phyloP scores from a whole-genome alignment of 2,113 vertebrate genomes.

The Elephas maximus region DNA sequence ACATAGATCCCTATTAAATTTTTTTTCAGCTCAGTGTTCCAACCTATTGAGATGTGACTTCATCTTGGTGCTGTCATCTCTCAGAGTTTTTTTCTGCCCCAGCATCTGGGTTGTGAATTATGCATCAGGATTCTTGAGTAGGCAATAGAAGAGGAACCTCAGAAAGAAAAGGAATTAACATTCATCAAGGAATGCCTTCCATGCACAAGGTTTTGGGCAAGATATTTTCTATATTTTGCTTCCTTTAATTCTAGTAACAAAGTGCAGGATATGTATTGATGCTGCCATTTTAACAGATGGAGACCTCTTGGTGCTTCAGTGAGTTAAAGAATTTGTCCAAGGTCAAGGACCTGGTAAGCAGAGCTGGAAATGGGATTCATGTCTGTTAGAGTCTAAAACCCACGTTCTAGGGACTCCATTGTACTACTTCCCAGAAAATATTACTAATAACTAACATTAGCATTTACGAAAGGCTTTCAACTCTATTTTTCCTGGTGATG shows the following conservation, averaged over 20 bases:
- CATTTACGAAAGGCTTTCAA: background rate
- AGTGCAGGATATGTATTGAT: background rate
- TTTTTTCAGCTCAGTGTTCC: slow-evolving; percentile 5
- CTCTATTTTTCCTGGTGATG: background rate
- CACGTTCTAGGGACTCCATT: fast-evolving
- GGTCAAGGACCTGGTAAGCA: background rate
- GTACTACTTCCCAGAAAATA: background rate
- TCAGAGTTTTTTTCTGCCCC: slow-evolving; percentile 57
- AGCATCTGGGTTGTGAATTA: slow-evolving; percentile 73
- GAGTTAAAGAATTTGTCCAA: background rate
- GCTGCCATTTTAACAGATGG: background rate
- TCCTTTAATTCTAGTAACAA: slow-evolving; percentile 39
- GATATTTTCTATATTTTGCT: slow-evolving; percentile 21
- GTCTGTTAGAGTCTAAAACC: background rate
- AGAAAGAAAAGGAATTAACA: background rate
- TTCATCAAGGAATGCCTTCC: slow-evolving; percentile 6
- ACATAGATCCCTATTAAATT: background rate
- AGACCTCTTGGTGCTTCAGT: background rate
- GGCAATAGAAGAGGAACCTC: slow-evolving; percentile 35
- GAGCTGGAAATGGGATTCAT: background rate
- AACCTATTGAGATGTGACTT: slow-evolving; percentile 45
- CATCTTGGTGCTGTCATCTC: slow-evolving; percentile 54
- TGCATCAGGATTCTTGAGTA: slow-evolving; percentile 53
- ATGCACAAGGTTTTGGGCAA: background rate
- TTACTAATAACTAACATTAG: background rate